Percentiles rank a stretch among this genome's conserved stretches.
Conservation (phyloP, 2,888 invertebrate genomes). For the Leptopilina drosophilae region DNA sequence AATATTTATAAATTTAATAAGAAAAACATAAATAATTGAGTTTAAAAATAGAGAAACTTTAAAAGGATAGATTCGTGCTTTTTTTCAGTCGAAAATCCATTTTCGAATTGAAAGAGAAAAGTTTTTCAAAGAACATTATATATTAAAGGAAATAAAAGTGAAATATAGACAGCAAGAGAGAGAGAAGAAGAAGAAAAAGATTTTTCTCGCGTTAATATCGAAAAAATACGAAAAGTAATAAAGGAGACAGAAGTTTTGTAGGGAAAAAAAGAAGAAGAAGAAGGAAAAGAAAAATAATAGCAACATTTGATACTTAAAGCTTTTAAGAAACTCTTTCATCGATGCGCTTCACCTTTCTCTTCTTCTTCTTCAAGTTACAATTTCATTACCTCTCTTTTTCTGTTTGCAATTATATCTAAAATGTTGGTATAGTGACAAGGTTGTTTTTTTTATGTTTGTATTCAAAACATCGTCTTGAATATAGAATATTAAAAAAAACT, state of each 20-base stretch:
- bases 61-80: not conserved
- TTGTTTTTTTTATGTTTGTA: not conserved
- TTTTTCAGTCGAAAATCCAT: not conserved
- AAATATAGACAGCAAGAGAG: not conserved
- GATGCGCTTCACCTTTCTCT: not conserved
- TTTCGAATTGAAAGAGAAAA: not conserved
- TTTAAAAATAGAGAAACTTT: not conserved
- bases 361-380: not conserved
- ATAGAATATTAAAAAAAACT: too few species aligned
- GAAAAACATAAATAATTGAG: not conserved
- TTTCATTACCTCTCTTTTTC: not conserved
- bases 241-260: slow-evolving; percentile 1
- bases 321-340: slow-evolving; percentile 3
- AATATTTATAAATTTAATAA: not conserved
- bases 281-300: not conserved
- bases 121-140: slow-evolving; percentile 2
- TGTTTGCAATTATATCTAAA: not conserved
- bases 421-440: not conserved
- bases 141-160: not conserved
- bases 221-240: slow-evolving; percentile 7
- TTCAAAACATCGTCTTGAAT: not conserved
- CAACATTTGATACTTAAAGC: slow-evolving; percentile 7
- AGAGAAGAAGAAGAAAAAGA: not conserved
- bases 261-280: not conserved
- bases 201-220: not conserved